Evolutionary conservation across 2,113 vertebrate genomes (phyloP).

Genomic region (Phainopepla nitens): DNA sequence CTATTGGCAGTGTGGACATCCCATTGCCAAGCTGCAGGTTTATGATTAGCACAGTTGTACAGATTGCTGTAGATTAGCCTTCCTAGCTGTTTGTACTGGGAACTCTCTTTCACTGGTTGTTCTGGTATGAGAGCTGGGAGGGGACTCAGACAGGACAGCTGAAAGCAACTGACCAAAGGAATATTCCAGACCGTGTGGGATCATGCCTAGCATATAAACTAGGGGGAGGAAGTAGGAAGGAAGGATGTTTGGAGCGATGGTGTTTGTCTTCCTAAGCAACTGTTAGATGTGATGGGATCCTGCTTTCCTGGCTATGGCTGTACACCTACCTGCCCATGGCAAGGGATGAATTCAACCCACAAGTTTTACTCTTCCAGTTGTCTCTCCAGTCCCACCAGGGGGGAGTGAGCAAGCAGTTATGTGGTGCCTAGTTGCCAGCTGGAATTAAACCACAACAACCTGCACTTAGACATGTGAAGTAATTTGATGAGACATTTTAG

Average conservation of each 20-base stretch:
- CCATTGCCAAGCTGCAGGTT: background rate
- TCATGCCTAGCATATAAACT: background rate
- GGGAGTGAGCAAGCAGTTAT: fast-evolving
- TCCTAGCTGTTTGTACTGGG: background rate
- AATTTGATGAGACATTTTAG: background rate
- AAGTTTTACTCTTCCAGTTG: background rate
- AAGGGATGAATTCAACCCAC: background rate
- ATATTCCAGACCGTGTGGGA: background rate
- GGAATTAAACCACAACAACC: background rate
- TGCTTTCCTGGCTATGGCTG: background rate
- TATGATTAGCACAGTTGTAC: background rate
- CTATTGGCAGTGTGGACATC: background rate
- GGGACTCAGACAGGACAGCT: fast-evolving
- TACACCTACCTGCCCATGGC: background rate
- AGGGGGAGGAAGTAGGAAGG: background rate
- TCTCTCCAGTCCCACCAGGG: background rate
- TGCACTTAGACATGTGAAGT: background rate
- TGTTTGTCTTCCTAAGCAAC: background rate
- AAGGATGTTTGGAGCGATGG: background rate
- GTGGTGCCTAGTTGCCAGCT: background rate
- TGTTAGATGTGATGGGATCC: background rate
- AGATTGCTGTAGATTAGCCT: background rate
- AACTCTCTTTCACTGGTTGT: background rate
- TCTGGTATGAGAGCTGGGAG: background rate
- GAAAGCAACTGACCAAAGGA: background rate